These are phyloP conservation scores for Alloplasta piceator DNA, from an alignment of 2,888 invertebrate genomes.

Conservation along the genomic window DNA sequence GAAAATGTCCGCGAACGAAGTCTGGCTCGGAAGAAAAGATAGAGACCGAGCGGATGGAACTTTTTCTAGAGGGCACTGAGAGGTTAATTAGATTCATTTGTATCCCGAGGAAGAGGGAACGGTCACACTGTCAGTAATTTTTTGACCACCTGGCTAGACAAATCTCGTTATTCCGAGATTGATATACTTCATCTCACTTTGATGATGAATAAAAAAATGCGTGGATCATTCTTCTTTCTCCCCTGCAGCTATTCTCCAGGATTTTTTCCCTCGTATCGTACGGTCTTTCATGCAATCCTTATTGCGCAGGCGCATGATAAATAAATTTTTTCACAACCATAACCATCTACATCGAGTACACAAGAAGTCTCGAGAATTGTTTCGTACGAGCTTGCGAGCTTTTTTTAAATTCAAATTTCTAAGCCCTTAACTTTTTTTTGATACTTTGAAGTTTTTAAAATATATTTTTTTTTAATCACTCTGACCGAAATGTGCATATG, in stretches of 20 bases:
- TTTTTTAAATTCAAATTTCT: constrained; percentile 37
- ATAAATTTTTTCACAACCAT: constrained; percentile 10
- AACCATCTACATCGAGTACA: too few relatives aligned
- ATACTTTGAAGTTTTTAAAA: background rate
- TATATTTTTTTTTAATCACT: constrained; percentile 44
- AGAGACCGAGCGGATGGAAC: background rate
- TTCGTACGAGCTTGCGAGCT: constrained; percentile 55
- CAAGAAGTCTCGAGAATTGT: constrained; percentile 59
- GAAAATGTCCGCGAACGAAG: background rate
- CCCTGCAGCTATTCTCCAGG: background rate
- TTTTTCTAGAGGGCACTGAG: background rate
- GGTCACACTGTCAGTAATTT: background rate
- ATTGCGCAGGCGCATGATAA: constrained; percentile 21
- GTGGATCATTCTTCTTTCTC: background rate
- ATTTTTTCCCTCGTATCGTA: background rate
- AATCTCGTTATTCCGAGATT: constrained; percentile 2
- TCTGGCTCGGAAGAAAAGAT: background rate
- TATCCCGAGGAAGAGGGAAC: background rate
- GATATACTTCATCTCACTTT: background rate
- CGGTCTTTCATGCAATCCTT: constrained; percentile 18
- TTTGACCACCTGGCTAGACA: background rate
- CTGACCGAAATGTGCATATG: too few relatives aligned
- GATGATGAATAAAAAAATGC: background rate
- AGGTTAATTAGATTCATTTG: constrained; percentile 11
- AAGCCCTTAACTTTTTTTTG: constrained; percentile 11